A percentile compares a stretch with the other conserved stretches of the same genome.
These are phyloP conservation scores for Armadillidium nasatum DNA, from an alignment of 1,140 invertebrate species.

Conservation along the genomic window DNA sequence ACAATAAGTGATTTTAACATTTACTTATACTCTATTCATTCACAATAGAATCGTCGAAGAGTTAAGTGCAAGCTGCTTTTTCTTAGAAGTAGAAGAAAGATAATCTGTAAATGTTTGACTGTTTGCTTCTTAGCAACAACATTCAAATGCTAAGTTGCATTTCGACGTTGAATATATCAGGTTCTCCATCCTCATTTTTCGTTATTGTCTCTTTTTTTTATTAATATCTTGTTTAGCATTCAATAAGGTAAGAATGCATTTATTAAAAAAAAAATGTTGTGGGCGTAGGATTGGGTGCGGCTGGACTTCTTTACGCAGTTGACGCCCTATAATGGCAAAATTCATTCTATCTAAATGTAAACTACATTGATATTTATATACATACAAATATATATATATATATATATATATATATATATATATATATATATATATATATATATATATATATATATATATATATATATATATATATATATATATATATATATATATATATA, in stretches of 20 bases:
- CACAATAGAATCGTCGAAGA: too few species aligned
- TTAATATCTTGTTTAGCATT: too few species aligned
- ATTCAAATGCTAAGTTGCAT: too few species aligned
- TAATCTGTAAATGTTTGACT: too few species aligned
- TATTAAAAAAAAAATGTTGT: background rate
- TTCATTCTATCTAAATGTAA: background rate
- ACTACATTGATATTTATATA: background rate
- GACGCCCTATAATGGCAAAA: background rate
- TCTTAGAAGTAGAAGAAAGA: too few species aligned
- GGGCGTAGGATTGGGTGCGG: background rate
- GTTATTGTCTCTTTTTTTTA: too few species aligned
- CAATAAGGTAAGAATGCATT: background rate
- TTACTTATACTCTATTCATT: too few species aligned
- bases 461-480: constrained; percentile 8
- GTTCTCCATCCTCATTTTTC: too few species aligned
- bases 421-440: constrained; percentile 5
- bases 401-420: background rate
- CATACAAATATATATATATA: constrained; percentile 2
- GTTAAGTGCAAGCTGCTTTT: too few species aligned
- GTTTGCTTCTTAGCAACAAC: too few species aligned
- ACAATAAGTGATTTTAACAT: too few species aligned
- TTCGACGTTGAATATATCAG: too few species aligned
- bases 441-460: constrained; percentile 15
- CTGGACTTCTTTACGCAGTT: background rate
- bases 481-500: constrained; percentile 2